A percentile compares a stretch with the other conserved stretches of the same genome.
Evolutionary conservation across 1,140 invertebrate genomes (phyloP).

Genomic region (Sitophilus oryzae): DNA sequence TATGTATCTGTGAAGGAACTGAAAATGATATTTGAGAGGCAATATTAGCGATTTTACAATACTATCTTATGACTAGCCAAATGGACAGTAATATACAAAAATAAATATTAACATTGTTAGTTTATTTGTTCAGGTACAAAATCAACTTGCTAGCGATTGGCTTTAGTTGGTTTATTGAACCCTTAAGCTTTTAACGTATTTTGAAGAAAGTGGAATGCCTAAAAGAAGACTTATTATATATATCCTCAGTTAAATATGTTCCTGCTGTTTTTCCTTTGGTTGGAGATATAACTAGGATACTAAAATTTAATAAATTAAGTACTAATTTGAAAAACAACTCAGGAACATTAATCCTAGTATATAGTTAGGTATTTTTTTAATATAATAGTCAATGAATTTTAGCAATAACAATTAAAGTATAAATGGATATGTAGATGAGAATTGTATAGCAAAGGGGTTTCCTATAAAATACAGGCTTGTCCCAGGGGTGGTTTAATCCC

Average conservation of each 20-base stretch:
- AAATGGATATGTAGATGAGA: constrained; percentile 2
- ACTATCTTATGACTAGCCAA: constrained; percentile 7
- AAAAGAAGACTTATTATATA: neutral
- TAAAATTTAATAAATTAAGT: neutral
- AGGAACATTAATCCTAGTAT: neutral
- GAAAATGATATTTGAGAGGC: neutral
- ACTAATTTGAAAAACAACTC: neutral
- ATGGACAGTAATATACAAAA: constrained; percentile 7
- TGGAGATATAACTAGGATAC: neutral
- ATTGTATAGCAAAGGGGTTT: neutral
- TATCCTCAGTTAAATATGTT: no score
- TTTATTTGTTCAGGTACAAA: constrained; percentile 6
- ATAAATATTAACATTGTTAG: constrained; percentile 5
- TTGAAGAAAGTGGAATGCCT: no score
- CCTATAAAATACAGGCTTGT: no score
- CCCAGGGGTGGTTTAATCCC: no score
- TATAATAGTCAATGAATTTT: constrained; percentile 3
- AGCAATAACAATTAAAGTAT: neutral
- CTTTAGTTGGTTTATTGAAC: neutral
- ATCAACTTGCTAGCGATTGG: constrained; percentile 3
- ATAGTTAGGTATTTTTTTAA: neutral
- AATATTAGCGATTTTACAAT: neutral
- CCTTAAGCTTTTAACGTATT: neutral
- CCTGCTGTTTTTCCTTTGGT: neutral
- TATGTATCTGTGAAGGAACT: neutral